These are phyloP conservation scores for Drosophila multiciliata DNA, from an alignment of 2,888 invertebrate species.

Conservation along the genomic window DNA sequence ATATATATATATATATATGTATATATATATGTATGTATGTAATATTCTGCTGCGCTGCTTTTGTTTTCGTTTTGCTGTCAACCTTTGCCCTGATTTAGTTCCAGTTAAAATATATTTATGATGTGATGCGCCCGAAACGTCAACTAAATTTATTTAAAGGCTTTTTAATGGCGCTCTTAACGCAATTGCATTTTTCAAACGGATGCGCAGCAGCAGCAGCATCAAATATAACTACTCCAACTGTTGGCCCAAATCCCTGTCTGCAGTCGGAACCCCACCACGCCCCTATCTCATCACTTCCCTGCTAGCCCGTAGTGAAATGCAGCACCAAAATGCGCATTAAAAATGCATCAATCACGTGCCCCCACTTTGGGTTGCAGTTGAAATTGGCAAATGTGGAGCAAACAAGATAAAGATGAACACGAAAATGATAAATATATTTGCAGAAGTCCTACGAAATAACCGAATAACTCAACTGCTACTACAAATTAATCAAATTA, in stretches of 20 bases:
- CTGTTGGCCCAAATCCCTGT: slow-evolving; percentile 1
- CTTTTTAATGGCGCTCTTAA: slow-evolving; percentile 23
- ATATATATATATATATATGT: not conserved
- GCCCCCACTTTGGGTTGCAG: slow-evolving; percentile 40
- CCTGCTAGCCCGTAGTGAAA: slow-evolving; percentile 21
- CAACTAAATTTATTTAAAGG: slow-evolving; percentile 53
- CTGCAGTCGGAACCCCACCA: not conserved
- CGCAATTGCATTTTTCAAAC: slow-evolving; percentile 52
- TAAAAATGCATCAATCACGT: slow-evolving; percentile 82
- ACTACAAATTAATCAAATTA: slow-evolving; percentile 65
- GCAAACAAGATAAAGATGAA: slow-evolving; percentile 57
- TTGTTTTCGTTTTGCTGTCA: slow-evolving; percentile 38
- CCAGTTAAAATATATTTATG: slow-evolving; percentile 45
- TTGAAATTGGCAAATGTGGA: slow-evolving; percentile 35
- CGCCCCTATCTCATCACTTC: too few relatives aligned
- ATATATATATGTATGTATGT: not conserved
- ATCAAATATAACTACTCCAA: not conserved
- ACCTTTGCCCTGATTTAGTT: slow-evolving; percentile 59
- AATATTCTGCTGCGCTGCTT: slow-evolving; percentile 40
- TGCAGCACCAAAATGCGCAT: slow-evolving; percentile 64
- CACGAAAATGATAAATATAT: slow-evolving; percentile 66
- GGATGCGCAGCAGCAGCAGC: slow-evolving; percentile 18
- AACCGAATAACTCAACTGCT: slow-evolving; percentile 32
- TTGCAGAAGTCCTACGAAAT: slow-evolving; percentile 39
- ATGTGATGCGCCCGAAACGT: slow-evolving; percentile 30